Evolutionary conservation across 1,140 invertebrate species (phyloP).

Genomic region (Himalopsyche phryganea): DNA sequence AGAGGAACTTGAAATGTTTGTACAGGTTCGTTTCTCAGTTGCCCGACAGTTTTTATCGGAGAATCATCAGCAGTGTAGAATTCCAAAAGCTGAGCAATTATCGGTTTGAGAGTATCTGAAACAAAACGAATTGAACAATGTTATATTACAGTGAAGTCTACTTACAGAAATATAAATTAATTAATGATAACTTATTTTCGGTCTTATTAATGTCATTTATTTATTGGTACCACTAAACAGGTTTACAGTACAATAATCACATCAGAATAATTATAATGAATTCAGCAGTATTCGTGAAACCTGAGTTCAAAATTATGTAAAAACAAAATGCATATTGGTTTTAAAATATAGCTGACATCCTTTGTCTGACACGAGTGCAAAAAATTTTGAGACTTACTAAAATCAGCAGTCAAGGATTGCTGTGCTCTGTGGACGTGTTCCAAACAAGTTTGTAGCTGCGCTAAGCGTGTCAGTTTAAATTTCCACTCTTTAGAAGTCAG

Average conservation of each 20-base stretch:
- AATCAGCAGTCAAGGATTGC: conserved; percentile 42
- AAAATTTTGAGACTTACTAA: conserved; percentile 45
- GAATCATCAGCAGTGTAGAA: conserved; percentile 47
- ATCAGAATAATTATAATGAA: too few relatives aligned
- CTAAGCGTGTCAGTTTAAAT: conserved; percentile 45
- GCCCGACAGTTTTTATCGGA: conserved; percentile 45
- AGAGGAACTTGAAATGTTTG: conserved; percentile 42
- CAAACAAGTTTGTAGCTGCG: conserved; percentile 48
- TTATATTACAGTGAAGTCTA: too few relatives aligned
- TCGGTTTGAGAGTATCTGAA: conserved; percentile 40
- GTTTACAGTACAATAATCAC: too few relatives aligned
- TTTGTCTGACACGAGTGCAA: too few relatives aligned
- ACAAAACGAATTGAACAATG: conserved; percentile 9
- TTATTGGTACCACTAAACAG: too few relatives aligned
- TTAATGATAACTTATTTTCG: too few relatives aligned
- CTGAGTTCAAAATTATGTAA: too few relatives aligned
- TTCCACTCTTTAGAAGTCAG: conserved; percentile 44
- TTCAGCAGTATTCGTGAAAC: too few relatives aligned
- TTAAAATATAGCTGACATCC: too few relatives aligned
- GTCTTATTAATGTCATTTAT: too few relatives aligned
- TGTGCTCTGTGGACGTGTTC: conserved; percentile 48
- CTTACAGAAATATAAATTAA: too few relatives aligned
- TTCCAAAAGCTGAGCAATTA: conserved; percentile 42
- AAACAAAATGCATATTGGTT: too few relatives aligned
- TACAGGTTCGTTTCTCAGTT: conserved; percentile 44